phyloP scores from a whole-genome alignment of 2,113 vertebrate genomes.

The Gila orcuttii region DNA sequence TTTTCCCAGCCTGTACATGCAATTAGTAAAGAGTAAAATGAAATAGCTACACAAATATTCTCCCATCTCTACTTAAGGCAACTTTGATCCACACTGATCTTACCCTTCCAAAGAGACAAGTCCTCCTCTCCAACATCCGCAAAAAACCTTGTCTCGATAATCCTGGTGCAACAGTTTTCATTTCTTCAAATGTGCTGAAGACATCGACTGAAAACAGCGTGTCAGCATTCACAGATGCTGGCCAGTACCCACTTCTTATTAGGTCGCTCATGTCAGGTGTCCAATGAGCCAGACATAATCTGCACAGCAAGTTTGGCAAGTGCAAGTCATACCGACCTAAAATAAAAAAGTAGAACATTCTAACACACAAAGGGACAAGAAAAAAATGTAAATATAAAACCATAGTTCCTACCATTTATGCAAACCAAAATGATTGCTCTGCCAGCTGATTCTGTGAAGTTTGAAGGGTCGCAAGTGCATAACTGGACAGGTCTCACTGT shows the following conservation, averaged over 20 bases:
- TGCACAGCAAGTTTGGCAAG: not conserved
- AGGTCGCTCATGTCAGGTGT: conserved; percentile 21
- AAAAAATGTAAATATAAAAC: not conserved
- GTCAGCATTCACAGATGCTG: not conserved
- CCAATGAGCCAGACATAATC: conserved; percentile 5
- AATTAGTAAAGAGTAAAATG: not conserved
- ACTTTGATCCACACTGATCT: not conserved
- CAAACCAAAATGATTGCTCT: conserved; percentile 8
- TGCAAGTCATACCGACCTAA: not conserved
- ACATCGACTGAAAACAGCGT: not conserved
- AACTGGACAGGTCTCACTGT: conserved; percentile 11
- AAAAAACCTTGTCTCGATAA: conserved; percentile 11
- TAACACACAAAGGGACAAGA: not conserved
- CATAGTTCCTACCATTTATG: conserved; percentile 1
- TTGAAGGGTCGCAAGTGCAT: not conserved
- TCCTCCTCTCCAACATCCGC: conserved; percentile 2
- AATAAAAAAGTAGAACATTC: not conserved
- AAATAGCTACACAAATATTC: too few species aligned
- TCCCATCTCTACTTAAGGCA: not conserved
- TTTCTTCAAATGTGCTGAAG: not conserved
- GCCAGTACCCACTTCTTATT: conserved; percentile 8
- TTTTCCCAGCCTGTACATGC: not conserved
- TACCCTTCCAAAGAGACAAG: conserved; percentile 11
- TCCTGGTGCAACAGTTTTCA: not conserved
- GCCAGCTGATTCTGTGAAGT: not conserved